phyloP scores from a whole-genome alignment of 30 jellyfish, hydroid and myxozoan species.

The Turritopsis dohrnii region DNA sequence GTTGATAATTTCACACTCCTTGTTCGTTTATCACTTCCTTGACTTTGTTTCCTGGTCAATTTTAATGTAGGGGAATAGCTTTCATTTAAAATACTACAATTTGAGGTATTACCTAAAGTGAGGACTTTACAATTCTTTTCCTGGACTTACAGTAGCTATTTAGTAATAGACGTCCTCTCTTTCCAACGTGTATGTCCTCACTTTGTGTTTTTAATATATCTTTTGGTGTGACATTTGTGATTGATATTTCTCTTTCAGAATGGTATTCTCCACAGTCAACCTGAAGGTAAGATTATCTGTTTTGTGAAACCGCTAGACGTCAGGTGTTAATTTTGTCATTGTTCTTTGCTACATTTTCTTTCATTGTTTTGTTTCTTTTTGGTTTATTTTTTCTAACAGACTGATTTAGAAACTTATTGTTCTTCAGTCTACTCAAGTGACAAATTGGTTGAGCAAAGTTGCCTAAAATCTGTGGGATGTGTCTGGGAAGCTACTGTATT shows the following conservation, averaged over 20 bases:
- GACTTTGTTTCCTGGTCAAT: neutral
- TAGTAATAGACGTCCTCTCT: neutral
- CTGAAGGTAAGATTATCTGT: neutral
- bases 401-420: neutral
- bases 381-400: neutral
- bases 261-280: neutral
- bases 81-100: neutral
- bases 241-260: neutral
- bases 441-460: neutral
- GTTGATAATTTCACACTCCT: neutral
- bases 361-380: neutral
- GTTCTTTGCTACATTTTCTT: neutral
- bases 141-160: neutral
- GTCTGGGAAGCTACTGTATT: neutral
- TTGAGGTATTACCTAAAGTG: neutral
- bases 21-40: neutral
- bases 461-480: neutral
- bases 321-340: neutral
- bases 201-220: neutral
- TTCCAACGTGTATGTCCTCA: neutral
- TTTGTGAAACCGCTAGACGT: neutral
- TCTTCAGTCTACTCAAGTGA: neutral
- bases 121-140: neutral
- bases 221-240: neutral
- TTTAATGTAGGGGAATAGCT: neutral